Evolutionary conservation across 1,140 invertebrate genomes (phyloP), one percentile per base, ranked within the genome.

Genomic region (Panagrolaimus sp.): DNA sequence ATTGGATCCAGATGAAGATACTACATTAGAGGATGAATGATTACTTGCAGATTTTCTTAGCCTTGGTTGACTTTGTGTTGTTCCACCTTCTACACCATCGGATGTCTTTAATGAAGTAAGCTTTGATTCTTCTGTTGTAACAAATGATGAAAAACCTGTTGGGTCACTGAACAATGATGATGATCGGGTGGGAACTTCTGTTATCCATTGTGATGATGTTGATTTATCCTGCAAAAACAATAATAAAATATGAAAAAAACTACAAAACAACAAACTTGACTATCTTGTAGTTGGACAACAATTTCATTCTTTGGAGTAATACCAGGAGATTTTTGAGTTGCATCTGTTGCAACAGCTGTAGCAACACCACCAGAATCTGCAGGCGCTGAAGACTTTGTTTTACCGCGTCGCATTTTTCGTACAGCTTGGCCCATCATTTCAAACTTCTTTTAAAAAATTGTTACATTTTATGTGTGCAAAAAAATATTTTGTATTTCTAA

Each of bases 341-440:
- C n/a, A n/a, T n/a, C n/a, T n/a, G n/a, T 57, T 9, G 11, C n/a
- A n/a, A 11, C 51, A 23, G 51, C 51, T 20, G 27, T 8, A 11
- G 20, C 51, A 11, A 27, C n/a, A 57, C 20, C 27, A 11, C 1
- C 51, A 1, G 14, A 11, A 16, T 1, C 0, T 0, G 20, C 11
- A 11, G 51, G n/a, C 11, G 20, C 51, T n/a, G n/a, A 27, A 57
- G 20, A 27, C 20, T 57, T 20, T 57, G 51, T 16, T 57, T 27
- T 16, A 27, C 51, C 9, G 11, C 51, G n/a, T n/a, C n/a, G 51
- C 51, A 57, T 57, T 27, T 57, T 57, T 27, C 27, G 20, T 14
- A 57, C 51, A n/a, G 51, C 51, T 57, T 57, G 51, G 20, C 51
- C 51, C 51, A 57, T 57, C 31, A 38, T 38, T 38, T 38, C 31